Percentiles rank a stretch among this genome's conserved stretches.
phyloP scores from a whole-genome alignment of 2,888 invertebrate genomes.

The Cyclophora albipunctata region DNA sequence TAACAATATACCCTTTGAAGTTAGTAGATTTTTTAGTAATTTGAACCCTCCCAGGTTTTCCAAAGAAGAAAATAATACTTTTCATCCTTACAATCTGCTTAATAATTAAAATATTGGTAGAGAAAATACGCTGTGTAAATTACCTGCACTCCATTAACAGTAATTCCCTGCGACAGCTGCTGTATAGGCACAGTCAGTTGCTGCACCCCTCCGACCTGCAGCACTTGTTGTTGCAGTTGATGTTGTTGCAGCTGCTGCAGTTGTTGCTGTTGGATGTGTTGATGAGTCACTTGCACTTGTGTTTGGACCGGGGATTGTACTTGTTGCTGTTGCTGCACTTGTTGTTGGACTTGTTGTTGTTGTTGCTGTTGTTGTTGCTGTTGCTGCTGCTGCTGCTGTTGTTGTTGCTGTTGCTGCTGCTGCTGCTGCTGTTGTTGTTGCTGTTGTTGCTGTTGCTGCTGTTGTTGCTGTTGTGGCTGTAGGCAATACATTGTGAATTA shows the following conservation, averaged over 20 bases:
- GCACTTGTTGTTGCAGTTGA: constrained; percentile 52
- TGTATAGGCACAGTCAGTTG: constrained; percentile 61
- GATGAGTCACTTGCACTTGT: constrained; percentile 27
- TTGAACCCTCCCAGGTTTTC: too few species aligned
- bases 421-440: constrained; percentile 25
- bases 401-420: constrained; percentile 34
- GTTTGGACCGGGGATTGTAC: constrained; percentile 26
- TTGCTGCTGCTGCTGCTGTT: constrained; percentile 31
- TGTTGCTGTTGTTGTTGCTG: constrained; percentile 35
- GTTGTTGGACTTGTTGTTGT: constrained; percentile 33
- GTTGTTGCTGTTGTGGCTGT: background rate
- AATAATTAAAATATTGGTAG: too few species aligned
- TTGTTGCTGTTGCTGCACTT: constrained; percentile 30
- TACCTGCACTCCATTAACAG: constrained; percentile 44
- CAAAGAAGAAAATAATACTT: too few species aligned
- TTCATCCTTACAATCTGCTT: too few species aligned
- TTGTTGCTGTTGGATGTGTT: constrained; percentile 29
- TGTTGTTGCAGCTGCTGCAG: constrained; percentile 32
- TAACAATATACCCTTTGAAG: too few species aligned
- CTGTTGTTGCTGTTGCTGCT: constrained; percentile 19
- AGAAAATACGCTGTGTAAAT: too few species aligned
- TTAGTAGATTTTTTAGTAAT: too few species aligned
- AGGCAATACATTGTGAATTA: constrained; percentile 4
- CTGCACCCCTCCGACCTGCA: constrained; percentile 63
- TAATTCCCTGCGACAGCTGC: constrained; percentile 49